phyloP scores from a whole-genome alignment of 1,140 invertebrate genomes.

The Cyclargus thomasi region DNA sequence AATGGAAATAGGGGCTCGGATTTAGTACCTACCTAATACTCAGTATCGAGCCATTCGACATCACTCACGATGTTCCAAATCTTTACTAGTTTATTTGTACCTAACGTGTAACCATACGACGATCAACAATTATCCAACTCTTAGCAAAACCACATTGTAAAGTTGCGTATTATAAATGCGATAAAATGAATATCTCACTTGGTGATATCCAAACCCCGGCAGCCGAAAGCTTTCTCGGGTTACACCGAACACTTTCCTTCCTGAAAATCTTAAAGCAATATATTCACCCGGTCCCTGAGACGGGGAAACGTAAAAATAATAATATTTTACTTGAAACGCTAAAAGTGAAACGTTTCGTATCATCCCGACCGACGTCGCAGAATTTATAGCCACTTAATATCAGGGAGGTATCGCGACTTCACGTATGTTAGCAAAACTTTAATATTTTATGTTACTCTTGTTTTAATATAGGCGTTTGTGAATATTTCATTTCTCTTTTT shows the following conservation, averaged over 20 bases:
- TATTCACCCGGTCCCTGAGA: constrained; percentile 26
- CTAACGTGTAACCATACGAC: not conserved
- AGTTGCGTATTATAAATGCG: constrained; percentile 1
- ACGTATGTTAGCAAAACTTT: constrained; percentile 12
- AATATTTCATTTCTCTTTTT: constrained; percentile 6
- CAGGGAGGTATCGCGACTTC: not conserved
- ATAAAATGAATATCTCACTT: not conserved
- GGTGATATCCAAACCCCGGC: constrained; percentile 8
- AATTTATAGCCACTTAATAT: constrained; percentile 52
- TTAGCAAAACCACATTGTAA: not conserved
- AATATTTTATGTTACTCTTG: constrained; percentile 14
- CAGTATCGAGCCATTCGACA: no score
- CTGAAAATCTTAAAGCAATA: constrained; percentile 31
- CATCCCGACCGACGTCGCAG: constrained; percentile 33
- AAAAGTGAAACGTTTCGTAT: constrained; percentile 45
- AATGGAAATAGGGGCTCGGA: no score
- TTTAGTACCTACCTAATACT: no score
- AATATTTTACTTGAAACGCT: constrained; percentile 34
- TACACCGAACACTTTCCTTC: constrained; percentile 14
- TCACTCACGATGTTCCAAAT: no score
- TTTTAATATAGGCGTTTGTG: constrained; percentile 6
- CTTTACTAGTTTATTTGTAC: no score
- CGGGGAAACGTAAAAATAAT: constrained; percentile 36
- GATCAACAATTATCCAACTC: not conserved
- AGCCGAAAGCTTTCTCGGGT: constrained; percentile 15